A percentile compares a stretch with the other conserved stretches of the same genome.
Conservation (phyloP, 2,113 vertebrate genomes). For the Platanista minor region DNA sequence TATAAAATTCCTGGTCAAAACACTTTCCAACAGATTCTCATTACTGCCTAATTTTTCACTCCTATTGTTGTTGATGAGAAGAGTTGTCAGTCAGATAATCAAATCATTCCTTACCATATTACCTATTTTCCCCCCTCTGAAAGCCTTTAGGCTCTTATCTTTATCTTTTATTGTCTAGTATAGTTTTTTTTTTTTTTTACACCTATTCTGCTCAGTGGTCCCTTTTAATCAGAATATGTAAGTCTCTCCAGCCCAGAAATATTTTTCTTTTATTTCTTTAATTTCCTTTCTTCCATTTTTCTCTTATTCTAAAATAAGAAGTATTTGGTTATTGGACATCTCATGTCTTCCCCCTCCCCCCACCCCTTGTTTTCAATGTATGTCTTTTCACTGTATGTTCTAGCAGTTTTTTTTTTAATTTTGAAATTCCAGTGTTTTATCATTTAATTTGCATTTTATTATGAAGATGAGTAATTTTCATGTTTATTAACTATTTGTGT, state of each 20-base stretch:
- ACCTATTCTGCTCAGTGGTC: not conserved
- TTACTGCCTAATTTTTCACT: not conserved
- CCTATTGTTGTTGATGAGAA: not conserved
- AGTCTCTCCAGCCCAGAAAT: not conserved
- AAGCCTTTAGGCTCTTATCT: not conserved
- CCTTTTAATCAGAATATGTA: not conserved
- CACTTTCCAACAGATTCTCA: not conserved
- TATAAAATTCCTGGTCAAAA: not conserved
- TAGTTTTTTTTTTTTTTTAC: not conserved
- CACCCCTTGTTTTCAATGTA: not conserved
- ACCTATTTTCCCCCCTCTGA: not conserved
- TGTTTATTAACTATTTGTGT: not conserved
- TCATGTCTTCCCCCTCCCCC: not conserved
- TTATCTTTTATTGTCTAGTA: not conserved
- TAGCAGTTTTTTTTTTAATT: not conserved
- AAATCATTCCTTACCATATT: not conserved
- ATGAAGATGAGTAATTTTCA: not conserved
- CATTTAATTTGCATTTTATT: slow-evolving; percentile 18
- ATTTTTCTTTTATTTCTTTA: not conserved
- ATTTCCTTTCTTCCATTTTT: not conserved
- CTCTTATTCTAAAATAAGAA: not conserved
- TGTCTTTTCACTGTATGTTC: not conserved
- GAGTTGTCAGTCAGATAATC: not conserved
- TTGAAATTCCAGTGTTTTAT: not conserved
- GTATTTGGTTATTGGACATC: not conserved